Conservation (phyloP, 1,140 invertebrate genomes). For the Ips typographus region DNA sequence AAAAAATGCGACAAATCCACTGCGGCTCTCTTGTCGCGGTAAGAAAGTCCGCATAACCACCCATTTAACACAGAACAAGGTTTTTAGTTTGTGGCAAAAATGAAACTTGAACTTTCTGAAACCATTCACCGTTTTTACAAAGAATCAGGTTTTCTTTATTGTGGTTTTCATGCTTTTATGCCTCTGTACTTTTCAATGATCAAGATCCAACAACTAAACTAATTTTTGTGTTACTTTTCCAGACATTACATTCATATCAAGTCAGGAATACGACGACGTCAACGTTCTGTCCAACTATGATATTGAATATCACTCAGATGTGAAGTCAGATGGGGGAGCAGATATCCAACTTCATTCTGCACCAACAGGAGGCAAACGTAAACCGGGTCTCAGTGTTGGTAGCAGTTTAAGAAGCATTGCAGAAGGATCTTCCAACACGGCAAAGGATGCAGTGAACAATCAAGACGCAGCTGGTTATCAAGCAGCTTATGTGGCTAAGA, state of each 20-base stretch:
- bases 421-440: slow-evolving; percentile 71
- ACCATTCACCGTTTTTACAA: no score
- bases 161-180: no score
- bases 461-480: slow-evolving; percentile 67
- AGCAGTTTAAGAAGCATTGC: slow-evolving; percentile 57
- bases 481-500: slow-evolving; percentile 71
- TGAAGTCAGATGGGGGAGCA: slow-evolving; percentile 24
- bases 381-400: slow-evolving; percentile 48
- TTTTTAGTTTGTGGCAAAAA: no score
- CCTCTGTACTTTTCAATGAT: no score
- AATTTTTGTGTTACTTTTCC: not conserved
- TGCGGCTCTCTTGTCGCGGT: no score
- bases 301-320: slow-evolving; percentile 32
- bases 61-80: no score
- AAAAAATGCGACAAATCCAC: no score
- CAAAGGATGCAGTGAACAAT: slow-evolving; percentile 64
- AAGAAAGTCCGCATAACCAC: no score
- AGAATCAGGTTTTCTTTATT: no score
- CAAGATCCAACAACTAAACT: no score
- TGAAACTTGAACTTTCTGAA: no score
- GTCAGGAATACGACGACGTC: slow-evolving; percentile 40
- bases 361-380: slow-evolving; percentile 37
- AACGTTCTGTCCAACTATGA: slow-evolving; percentile 39
- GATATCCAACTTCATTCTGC: slow-evolving; percentile 17
- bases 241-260: slow-evolving; percentile 21